These are phyloP conservation scores for Mionectes macconnelli DNA, from an alignment of 2,113 vertebrate genomes.

Conservation along the genomic window DNA sequence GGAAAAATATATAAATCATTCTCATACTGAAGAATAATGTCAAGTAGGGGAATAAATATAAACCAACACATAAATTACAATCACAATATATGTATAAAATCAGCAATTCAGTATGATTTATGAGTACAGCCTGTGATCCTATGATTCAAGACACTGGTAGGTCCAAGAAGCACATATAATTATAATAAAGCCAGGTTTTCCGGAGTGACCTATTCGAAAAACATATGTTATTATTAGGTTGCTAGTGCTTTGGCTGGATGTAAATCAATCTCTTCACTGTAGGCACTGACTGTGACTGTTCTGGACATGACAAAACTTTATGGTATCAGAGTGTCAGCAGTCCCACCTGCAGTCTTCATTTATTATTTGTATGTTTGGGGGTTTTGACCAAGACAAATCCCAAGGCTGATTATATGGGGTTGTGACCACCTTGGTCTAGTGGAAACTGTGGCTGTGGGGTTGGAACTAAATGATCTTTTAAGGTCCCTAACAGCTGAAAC, in stretches of 20 bases:
- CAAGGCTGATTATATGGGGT: not conserved
- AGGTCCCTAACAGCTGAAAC: not conserved
- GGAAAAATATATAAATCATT: not conserved
- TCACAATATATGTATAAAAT: conserved; percentile 19
- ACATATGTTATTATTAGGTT: conserved; percentile 34
- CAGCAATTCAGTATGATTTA: conserved; percentile 32
- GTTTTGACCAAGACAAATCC: not conserved
- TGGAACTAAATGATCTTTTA: not conserved
- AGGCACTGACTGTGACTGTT: not conserved
- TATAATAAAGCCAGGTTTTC: conserved; percentile 8
- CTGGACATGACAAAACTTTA: conserved; percentile 4
- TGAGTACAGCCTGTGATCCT: not conserved
- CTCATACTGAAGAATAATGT: not conserved
- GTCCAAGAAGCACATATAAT: not conserved
- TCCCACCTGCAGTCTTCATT: not conserved
- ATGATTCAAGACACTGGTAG: not conserved
- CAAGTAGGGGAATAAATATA: conserved; percentile 8
- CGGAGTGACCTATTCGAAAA: not conserved
- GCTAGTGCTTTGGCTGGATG: not conserved
- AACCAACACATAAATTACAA: conserved; percentile 22
- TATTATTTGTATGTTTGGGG: not conserved
- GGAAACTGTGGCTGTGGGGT: not conserved
- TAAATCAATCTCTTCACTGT: conserved; percentile 23
- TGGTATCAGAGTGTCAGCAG: not conserved
- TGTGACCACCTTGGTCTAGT: not conserved